Evolutionary conservation across 2,113 vertebrate genomes (phyloP), one percentile per base, ranked within the genome.

Genomic region (Scolopax mira): DNA sequence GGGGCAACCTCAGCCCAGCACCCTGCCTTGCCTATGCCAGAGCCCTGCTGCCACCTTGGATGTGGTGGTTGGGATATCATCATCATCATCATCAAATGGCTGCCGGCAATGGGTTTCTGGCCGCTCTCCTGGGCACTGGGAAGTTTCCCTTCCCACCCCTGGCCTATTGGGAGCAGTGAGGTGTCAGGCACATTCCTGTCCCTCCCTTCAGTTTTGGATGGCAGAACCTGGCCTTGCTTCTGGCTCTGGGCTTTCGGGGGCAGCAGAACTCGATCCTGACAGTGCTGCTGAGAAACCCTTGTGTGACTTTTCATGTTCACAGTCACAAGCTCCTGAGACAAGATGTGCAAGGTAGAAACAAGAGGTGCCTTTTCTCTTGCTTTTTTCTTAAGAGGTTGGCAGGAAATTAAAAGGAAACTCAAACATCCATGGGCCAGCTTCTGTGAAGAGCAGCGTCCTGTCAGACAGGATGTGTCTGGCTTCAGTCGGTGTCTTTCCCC

Each of bases 331-430:
- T 88, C 37, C 31, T 7, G 58, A 78, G 79, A 94, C 19, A 60
- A 81, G 85, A 61, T 0, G 4, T 46, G 24, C 49, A 11, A 91
- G 31, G 13, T 10, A 75, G 87, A 85, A 73, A n/a, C 5, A 70
- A 69, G 39, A 82, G 21, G 48, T 84, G 69, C 28, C 41, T 94
- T 75, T 60, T 30, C 44, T 79, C 57, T 80, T 69, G 28, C 84
- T 81, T 94, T 92, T 61, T 90, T 95, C 60, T 81, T 41, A 39
- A 87, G 83, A 90, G 93, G 72, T 90, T 95, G 92, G 85, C 94
- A 96, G 91, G 85, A 97, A 96, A 72, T 94, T 19, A 92, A 92
- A 96, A 95, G 83, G 83, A 93, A 93, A 70, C 58, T 51, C 88
- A n/a, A 79, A 71, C 46, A 55, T 92, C 90, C 90, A 90, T 12